Base-by-base conservation (phyloP, 2,797 vertebrate species). In the Euthynnus affinis region DNA sequence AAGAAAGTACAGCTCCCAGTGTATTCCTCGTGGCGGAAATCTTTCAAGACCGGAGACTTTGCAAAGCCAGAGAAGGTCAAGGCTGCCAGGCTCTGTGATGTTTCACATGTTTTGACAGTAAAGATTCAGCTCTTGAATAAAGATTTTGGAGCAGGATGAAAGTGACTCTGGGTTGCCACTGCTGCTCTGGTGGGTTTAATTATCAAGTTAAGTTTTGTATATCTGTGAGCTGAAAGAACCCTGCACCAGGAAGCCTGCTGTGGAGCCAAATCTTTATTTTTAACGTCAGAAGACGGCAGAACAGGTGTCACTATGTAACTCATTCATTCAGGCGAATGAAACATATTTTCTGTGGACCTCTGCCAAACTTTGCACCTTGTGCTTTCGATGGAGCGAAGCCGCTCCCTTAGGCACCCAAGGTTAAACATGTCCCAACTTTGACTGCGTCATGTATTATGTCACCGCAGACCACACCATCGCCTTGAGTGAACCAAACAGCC, bases 371-470 rank as follows among this genome's bases (percentile, higher is more conserved):
- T 42, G 20, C 59, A 58, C 51, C 46, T 22, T 29, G 57, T 57
- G 29, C 6, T 6, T 32, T 32, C 29, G 12, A 44, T 64, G 10
- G 12, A 48, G 60, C 60, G 7, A 0, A 44, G 67, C 49, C 25
- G 37, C 63, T 49, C 69, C 75, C 69, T 29, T 0, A 0, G 22
- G 12, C 25, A 0, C 40, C 44, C 22, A 0, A 3, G 8, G 32
- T 2, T 6, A 20, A 74, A 67, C 87, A 65, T 59, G 84, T 72
- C 78, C 44, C 2, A 12, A 71, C 82, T 63, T 40, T 63, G 49
- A 22, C 42, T 49, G 37, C 42, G 34, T 53, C 34, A 9, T 15
- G 2, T 14, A 6, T 78, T 61, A 74, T 71, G 74, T 83, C 59
- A 80, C 32, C 59, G 62, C 52, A 71, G 49, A 78, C 64, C 64